phyloP scores from a whole-genome alignment of 2,888 invertebrate genomes.

The Adineta ricciae region DNA sequence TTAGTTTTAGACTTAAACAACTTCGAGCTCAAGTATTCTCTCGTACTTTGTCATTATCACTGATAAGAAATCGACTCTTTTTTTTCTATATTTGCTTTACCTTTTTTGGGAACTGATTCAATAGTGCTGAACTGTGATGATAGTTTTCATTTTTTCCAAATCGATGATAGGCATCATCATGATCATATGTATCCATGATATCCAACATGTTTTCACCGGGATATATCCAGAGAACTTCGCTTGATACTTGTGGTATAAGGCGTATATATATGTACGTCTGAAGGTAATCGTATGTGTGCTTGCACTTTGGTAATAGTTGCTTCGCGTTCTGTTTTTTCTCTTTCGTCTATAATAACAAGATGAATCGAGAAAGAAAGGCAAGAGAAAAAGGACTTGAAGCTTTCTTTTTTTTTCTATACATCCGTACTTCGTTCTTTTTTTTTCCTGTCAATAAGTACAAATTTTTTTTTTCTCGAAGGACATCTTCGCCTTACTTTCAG shows the following conservation, averaged over 20 bases:
- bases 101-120: neutral
- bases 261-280: neutral
- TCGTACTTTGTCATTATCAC: too few relatives aligned
- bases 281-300: neutral
- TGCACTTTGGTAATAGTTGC: neutral
- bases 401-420: neutral
- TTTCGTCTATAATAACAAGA: conserved; percentile 5
- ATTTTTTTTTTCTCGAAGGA: neutral
- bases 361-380: neutral
- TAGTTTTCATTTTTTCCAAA: neutral
- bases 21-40: too few relatives aligned
- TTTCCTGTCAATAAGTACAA: neutral
- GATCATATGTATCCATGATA: neutral
- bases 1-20: too few relatives aligned
- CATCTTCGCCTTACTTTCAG: neutral
- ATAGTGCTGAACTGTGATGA: neutral
- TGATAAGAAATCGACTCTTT: too few relatives aligned
- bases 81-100: too few relatives aligned
- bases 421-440: neutral
- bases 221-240: neutral
- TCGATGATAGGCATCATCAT: neutral
- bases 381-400: neutral
- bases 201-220: neutral
- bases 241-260: neutral
- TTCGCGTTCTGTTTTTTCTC: neutral